Conservation (phyloP, 2,888 invertebrate genomes). For the Anticlea derivata region DNA sequence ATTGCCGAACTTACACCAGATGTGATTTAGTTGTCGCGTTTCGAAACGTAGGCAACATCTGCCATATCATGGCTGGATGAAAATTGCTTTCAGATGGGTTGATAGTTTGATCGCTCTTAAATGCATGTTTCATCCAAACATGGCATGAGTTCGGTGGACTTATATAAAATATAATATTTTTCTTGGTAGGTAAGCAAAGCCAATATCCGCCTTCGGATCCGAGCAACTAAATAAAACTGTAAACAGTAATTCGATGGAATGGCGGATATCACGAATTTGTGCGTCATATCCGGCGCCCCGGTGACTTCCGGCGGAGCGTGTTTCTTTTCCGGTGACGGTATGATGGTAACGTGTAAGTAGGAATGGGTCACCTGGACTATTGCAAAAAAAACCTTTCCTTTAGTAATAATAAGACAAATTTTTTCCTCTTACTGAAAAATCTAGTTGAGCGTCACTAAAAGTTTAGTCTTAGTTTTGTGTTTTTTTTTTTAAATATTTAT, state of each 20-base stretch:
- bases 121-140: too few relatives aligned
- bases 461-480: too few relatives aligned
- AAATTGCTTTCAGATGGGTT: slow-evolving; percentile 1
- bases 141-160: too few relatives aligned
- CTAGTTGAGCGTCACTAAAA: too few relatives aligned
- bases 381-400: background rate
- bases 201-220: background rate
- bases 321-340: slow-evolving; percentile 43
- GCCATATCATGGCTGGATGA: slow-evolving; percentile 1
- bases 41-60: slow-evolving; percentile 34
- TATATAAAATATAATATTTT: too few relatives aligned
- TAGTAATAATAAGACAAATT: background rate
- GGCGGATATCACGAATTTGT: slow-evolving; percentile 75
- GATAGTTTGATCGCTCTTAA: too few relatives aligned
- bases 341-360: slow-evolving; percentile 5
- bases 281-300: slow-evolving; percentile 74
- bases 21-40: slow-evolving; percentile 22
- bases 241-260: slow-evolving; percentile 29
- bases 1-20: slow-evolving; percentile 48
- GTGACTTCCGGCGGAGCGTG: slow-evolving; percentile 63
- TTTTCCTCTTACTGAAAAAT: background rate
- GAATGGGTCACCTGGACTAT: background rate
- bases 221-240: slow-evolving; percentile 16
- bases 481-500: too few relatives aligned
- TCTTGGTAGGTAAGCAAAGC: too few relatives aligned